Evolutionary conservation across 2,888 invertebrate species (phyloP).

Genomic region (Acrocyrtus sp.): DNA sequence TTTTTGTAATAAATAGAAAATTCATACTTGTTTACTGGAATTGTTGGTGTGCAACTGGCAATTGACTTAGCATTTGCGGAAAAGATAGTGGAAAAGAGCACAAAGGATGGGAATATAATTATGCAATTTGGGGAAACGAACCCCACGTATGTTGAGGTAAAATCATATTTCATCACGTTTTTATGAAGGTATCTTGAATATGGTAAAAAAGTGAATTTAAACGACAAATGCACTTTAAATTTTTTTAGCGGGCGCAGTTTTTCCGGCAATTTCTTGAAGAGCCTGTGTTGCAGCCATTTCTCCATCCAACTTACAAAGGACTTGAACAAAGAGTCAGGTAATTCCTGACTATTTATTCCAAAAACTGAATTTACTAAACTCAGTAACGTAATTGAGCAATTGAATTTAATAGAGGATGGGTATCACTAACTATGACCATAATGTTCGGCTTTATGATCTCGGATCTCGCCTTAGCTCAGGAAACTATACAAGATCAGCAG

Average conservation of each 20-base stretch:
- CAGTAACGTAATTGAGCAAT: too few relatives aligned
- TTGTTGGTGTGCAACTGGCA: conserved; percentile 44
- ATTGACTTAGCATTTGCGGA: conserved; percentile 37
- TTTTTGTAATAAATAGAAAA: conserved; percentile 3
- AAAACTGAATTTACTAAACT: too few relatives aligned
- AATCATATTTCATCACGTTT: not conserved
- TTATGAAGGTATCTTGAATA: too few relatives aligned
- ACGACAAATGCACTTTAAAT: not conserved
- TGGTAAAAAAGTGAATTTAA: not conserved
- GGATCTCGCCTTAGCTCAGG: conserved; percentile 24
- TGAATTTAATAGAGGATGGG: conserved; percentile 18
- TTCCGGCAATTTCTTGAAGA: conserved; percentile 1
- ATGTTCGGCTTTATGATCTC: conserved; percentile 26
- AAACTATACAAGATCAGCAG: conserved; percentile 23
- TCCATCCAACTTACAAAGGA: conserved; percentile 33
- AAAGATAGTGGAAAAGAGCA: conserved; percentile 28
- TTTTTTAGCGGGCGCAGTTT: conserved; percentile 13
- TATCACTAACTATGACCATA: conserved; percentile 12
- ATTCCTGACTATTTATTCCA: too few relatives aligned
- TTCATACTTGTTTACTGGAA: conserved; percentile 38
- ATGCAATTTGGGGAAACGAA: conserved; percentile 16
- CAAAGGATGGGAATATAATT: conserved; percentile 7
- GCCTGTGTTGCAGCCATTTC: conserved; percentile 16
- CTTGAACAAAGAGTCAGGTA: not conserved
- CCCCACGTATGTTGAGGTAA: conserved; percentile 1